A percentile compares a stretch with the other conserved stretches of the same genome.
These are phyloP conservation scores for Brachionus angularis DNA, from an alignment of 1,140 invertebrate species.

Conservation along the genomic window DNA sequence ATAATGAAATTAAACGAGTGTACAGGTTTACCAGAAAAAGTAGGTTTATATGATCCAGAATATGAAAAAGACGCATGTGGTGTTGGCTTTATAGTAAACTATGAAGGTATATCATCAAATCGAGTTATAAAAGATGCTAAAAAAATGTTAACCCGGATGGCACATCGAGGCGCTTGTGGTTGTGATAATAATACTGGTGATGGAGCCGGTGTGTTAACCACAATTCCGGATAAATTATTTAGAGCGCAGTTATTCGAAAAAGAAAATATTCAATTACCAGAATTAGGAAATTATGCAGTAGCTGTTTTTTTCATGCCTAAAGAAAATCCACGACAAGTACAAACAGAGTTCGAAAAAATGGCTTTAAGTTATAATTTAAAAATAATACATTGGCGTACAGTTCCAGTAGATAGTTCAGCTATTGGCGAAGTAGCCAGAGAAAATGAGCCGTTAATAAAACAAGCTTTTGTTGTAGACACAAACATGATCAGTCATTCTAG, in stretches of 20 bases:
- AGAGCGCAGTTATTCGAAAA: constrained; percentile 70
- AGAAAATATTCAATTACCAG: constrained; percentile 32
- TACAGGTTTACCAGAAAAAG: constrained; percentile 59
- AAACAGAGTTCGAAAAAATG: constrained; percentile 73
- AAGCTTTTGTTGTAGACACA: constrained; percentile 58
- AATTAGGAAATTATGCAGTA: background rate
- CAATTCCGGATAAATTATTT: constrained; percentile 92
- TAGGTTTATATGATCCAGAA: constrained; percentile 87
- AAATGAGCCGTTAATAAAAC: constrained; percentile 88
- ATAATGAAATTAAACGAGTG: constrained; percentile 42
- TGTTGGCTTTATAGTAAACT: constrained; percentile 95
- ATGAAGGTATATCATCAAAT: constrained; percentile 84
- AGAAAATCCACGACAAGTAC: constrained; percentile 72
- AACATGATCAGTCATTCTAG: background rate
- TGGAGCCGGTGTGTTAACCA: constrained; percentile 89
- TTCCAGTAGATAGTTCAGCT: constrained; percentile 75
- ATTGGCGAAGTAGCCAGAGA: constrained; percentile 85
- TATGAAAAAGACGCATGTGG: constrained; percentile 93
- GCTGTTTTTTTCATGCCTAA: constrained; percentile 75
- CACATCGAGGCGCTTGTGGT: constrained; percentile 93
- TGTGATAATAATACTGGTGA: constrained; percentile 99
- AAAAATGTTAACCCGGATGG: constrained; percentile 87
- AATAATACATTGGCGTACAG: constrained; percentile 83
- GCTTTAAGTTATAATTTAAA: constrained; percentile 74
- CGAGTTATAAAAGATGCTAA: constrained; percentile 93